A percentile compares a stretch with the other conserved stretches of the same genome.
phyloP scores from a whole-genome alignment of 2,888 invertebrate species.

The Pilophorus perplexus region DNA sequence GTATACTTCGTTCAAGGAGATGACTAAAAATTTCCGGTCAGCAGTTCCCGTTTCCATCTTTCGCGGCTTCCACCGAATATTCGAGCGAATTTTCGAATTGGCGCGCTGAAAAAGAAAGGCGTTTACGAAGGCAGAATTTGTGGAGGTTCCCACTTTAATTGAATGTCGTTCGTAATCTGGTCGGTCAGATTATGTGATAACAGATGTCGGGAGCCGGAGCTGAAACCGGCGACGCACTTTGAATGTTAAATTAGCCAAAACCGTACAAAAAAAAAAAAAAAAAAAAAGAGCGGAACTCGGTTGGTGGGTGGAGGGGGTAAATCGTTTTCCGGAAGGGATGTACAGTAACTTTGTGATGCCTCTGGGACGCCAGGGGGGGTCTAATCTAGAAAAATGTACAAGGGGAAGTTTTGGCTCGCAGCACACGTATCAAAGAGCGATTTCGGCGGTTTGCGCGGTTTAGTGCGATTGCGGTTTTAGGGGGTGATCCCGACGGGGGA shows the following conservation, averaged over 20 bases:
- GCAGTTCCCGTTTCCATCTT: neutral
- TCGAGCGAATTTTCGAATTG: neutral
- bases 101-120: neutral
- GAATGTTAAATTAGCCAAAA: constrained; percentile 32
- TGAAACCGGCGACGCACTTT: constrained; percentile 8
- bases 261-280: neutral
- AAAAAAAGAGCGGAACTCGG: neutral
- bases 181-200: constrained; percentile 17
- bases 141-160: neutral
- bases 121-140: too few species aligned
- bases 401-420: constrained; percentile 5
- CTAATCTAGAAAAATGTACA: constrained; percentile 17
- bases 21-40: too few species aligned
- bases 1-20: too few species aligned
- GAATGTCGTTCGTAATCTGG: constrained; percentile 10
- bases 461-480: too few species aligned
- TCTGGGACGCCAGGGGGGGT: neutral
- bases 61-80: neutral
- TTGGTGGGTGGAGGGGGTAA: neutral
- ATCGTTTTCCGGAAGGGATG: too few species aligned
- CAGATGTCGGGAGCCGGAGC: constrained; percentile 8
- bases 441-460: constrained; percentile 16
- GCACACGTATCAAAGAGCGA: constrained; percentile 10
- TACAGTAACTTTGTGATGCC: too few species aligned
- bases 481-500: neutral